Evolutionary conservation across 2,888 invertebrate genomes (phyloP).

Genomic region (Microplitis manilae): DNA sequence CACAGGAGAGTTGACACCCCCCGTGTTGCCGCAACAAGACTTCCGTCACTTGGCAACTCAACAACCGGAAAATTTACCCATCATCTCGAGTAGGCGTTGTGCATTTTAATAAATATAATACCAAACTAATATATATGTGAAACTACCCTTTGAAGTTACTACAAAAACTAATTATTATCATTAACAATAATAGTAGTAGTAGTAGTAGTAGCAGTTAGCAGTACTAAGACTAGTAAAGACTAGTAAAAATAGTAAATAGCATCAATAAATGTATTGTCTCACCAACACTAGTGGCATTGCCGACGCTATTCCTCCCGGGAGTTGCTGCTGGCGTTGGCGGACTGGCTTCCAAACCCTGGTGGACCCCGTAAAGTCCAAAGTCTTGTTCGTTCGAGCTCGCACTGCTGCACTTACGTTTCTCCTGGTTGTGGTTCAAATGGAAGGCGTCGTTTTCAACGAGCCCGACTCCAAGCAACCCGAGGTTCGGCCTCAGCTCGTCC

Average conservation of each 20-base stretch:
- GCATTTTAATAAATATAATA: conserved; percentile 56
- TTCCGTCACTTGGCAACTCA: conserved; percentile 60
- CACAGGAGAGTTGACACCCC: conserved; percentile 51
- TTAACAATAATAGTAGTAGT: background rate
- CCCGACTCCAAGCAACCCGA: conserved; percentile 85
- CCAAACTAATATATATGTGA: background rate
- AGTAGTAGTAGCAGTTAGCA: too few relatives aligned
- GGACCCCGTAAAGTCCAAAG: conserved; percentile 86
- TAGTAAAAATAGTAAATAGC: too few relatives aligned
- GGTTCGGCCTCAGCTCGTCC: conserved; percentile 89
- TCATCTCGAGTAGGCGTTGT: conserved; percentile 61
- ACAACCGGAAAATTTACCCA: conserved; percentile 68
- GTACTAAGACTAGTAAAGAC: too few relatives aligned
- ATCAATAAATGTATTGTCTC: conserved; percentile 48
- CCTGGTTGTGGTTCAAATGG: conserved; percentile 74
- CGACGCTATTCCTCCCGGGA: conserved; percentile 68
- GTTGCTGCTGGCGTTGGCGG: conserved; percentile 68
- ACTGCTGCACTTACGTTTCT: conserved; percentile 83
- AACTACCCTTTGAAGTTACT: background rate
- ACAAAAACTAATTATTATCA: background rate
- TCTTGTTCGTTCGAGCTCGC: conserved; percentile 89
- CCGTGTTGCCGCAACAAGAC: conserved; percentile 49
- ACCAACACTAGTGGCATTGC: conserved; percentile 65
- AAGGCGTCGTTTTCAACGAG: conserved; percentile 84
- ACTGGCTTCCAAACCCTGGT: conserved; percentile 71